Evolutionary conservation across 2,113 vertebrate genomes (phyloP).

Genomic region (Hippocampus guttulatus): DNA sequence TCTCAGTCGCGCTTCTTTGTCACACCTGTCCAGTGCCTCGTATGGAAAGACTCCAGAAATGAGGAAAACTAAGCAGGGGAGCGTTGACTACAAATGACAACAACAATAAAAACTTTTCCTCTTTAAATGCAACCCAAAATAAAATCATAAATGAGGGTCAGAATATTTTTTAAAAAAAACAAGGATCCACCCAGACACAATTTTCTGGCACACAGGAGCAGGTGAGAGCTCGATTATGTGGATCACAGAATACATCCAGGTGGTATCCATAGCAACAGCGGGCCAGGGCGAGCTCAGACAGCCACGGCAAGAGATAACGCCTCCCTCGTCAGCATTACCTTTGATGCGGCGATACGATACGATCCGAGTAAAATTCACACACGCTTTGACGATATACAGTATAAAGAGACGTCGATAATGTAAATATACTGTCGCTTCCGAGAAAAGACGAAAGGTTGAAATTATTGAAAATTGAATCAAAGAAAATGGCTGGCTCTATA

Average conservation of each 20-base stretch:
- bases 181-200: conserved; percentile 10
- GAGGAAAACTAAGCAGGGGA: conserved; percentile 18
- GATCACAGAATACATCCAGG: conserved; percentile 45
- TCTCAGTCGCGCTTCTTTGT: background rate
- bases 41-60: conserved; percentile 33
- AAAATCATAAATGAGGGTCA: conserved; percentile 33
- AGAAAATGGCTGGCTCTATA: conserved; percentile 54
- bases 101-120: background rate
- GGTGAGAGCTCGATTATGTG: conserved; percentile 32
- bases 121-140: conserved; percentile 27
- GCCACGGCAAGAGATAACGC: background rate
- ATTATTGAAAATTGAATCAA: conserved; percentile 45
- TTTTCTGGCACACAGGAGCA: conserved; percentile 49
- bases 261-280: conserved; percentile 37
- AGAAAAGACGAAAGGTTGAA: conserved; percentile 35
- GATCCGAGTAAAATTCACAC: conserved; percentile 45
- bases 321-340: conserved; percentile 35
- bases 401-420: conserved; percentile 59
- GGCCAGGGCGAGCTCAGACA: background rate
- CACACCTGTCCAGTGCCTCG: conserved; percentile 30
- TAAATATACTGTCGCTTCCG: conserved; percentile 51
- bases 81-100: no score
- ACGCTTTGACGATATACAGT: conserved; percentile 49
- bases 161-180: conserved; percentile 13
- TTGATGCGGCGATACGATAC: conserved; percentile 17